Evolutionary conservation across 2,797 vertebrate species (phyloP).

Genomic region (Acestrorhynchus altus): DNA sequence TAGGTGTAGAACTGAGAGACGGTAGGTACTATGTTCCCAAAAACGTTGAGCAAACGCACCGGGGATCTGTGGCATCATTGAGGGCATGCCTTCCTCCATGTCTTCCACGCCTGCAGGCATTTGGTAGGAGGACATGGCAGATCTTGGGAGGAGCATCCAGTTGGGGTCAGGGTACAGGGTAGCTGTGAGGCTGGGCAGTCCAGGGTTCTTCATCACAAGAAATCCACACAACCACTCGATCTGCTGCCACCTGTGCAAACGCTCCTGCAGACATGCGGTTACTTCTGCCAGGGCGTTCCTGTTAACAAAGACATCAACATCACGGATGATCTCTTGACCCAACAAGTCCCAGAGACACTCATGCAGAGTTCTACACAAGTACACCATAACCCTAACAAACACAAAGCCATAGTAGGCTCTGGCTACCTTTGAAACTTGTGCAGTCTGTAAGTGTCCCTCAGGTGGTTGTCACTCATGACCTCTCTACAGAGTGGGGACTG

Average conservation of each 20-base stretch:
- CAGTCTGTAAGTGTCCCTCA: no score
- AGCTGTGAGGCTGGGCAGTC: constrained; percentile 88
- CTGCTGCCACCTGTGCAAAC: constrained; percentile 96
- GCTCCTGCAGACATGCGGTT: constrained; percentile 92
- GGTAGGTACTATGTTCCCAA: not conserved
- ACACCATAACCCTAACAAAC: no score
- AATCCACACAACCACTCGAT: constrained; percentile 95
- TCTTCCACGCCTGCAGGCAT: constrained; percentile 89
- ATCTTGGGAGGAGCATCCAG: constrained; percentile 85
- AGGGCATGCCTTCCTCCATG: constrained; percentile 88
- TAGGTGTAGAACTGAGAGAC: not conserved
- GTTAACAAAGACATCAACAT: constrained; percentile 21
- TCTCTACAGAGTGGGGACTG: no score
- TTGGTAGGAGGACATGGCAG: constrained; percentile 85
- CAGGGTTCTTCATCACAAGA: constrained; percentile 91
- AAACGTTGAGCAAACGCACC: constrained; percentile 55
- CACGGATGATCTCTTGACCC: no score
- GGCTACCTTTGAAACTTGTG: no score
- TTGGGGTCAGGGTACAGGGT: constrained; percentile 92
- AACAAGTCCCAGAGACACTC: no score
- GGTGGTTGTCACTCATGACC: no score
- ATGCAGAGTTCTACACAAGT: no score
- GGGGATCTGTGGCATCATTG: constrained; percentile 86
- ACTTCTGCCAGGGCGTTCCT: constrained; percentile 94
- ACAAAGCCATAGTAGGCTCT: no score